These are phyloP conservation scores for Arvicanthis niloticus DNA, from an alignment of 2,113 vertebrate species.

Conservation along the genomic window DNA sequence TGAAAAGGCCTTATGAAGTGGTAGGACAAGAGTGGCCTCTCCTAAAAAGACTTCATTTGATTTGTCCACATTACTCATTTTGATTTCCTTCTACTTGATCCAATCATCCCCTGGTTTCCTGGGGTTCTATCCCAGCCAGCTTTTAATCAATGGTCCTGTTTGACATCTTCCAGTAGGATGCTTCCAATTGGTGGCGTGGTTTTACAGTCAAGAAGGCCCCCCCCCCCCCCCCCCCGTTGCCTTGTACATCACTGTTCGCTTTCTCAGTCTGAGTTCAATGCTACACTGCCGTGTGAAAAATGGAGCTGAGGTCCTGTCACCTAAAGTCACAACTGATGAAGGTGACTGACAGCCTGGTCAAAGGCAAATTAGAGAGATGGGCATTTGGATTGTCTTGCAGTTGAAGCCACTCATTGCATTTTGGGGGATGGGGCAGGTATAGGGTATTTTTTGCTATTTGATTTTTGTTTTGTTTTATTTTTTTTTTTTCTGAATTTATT, in stretches of 20 bases:
- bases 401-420: not conserved
- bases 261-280: not conserved
- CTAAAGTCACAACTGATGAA: not conserved
- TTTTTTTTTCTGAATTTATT: constrained; percentile 3
- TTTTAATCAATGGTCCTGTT: rapidly evolving
- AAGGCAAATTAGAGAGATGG: not conserved
- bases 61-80: not conserved
- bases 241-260: not conserved
- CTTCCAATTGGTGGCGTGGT: not conserved
- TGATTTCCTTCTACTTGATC: not conserved
- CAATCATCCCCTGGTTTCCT: not conserved
- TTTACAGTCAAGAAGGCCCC: not conserved
- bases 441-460: not conserved
- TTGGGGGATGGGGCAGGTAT: too few species aligned
- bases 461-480: not conserved
- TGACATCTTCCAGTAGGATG: rapidly evolving
- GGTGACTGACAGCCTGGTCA: constrained; percentile 3
- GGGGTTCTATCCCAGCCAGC: not conserved
- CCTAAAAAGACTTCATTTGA: not conserved
- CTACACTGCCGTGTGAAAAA: not conserved
- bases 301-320: not conserved
- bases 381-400: constrained; percentile 35
- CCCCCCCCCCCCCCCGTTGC: too few species aligned
- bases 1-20: not conserved
- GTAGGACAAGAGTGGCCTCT: not conserved